These are phyloP conservation scores for Rotaria magnacalcarata DNA, from an alignment of 2,888 invertebrate species.

Conservation along the genomic window DNA sequence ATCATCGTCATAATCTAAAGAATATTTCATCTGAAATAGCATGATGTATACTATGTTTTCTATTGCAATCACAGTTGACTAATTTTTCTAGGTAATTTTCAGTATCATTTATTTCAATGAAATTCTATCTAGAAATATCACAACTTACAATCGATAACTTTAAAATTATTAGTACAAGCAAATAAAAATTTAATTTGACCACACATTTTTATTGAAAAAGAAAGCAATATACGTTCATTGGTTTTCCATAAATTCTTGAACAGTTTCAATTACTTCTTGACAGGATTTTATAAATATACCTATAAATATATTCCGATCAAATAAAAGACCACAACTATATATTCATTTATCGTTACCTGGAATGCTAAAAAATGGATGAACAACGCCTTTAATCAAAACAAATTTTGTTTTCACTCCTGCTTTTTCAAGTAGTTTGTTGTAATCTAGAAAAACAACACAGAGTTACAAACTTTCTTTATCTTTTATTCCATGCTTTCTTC, in stretches of 20 bases:
- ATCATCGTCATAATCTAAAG: too few relatives aligned
- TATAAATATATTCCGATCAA: too few relatives aligned
- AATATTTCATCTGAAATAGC: too few relatives aligned
- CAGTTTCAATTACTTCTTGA: not conserved
- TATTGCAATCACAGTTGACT: too few relatives aligned
- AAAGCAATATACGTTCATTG: not conserved
- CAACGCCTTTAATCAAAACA: conserved; percentile 47
- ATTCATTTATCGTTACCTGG: not conserved
- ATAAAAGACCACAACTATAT: not conserved
- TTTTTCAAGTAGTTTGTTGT: conserved; percentile 46
- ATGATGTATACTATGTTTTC: too few relatives aligned
- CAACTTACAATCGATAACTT: too few relatives aligned
- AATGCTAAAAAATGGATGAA: conserved; percentile 48
- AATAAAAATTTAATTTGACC: too few relatives aligned
- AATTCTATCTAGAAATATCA: too few relatives aligned
- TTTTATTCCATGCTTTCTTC: not conserved
- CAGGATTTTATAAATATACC: not conserved
- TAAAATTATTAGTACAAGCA: too few relatives aligned
- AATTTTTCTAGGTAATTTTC: too few relatives aligned
- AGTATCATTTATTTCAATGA: too few relatives aligned
- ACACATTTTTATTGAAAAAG: too few relatives aligned
- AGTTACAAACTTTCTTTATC: not conserved
- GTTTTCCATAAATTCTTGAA: not conserved
- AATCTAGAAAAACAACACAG: conserved; percentile 44
- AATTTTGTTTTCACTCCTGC: conserved; percentile 47